Conservation (phyloP, 2,888 invertebrate species). For the Mechanitis messenoides region DNA sequence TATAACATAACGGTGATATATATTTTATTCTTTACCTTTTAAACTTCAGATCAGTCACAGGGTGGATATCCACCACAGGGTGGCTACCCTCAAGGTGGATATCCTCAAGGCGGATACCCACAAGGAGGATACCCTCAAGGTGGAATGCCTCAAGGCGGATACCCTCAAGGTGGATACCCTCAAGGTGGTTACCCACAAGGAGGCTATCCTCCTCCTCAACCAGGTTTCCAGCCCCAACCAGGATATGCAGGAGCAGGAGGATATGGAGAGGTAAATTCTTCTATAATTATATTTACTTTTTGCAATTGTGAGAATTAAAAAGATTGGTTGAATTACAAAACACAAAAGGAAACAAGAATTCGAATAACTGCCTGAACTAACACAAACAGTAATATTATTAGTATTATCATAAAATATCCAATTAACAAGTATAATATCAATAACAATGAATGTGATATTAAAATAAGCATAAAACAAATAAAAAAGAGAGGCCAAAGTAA, state of each 20-base stretch:
- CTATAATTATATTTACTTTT: too few relatives aligned
- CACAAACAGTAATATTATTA: too few relatives aligned
- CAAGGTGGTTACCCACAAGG: conserved; percentile 31
- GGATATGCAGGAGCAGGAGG: conserved; percentile 47
- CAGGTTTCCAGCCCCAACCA: conserved; percentile 43
- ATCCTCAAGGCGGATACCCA: conserved; percentile 36
- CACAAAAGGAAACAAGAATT: too few relatives aligned
- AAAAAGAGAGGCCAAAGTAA: too few relatives aligned
- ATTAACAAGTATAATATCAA: too few relatives aligned
- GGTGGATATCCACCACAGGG: conserved; percentile 56
- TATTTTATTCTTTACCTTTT: not conserved
- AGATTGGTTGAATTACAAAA: too few relatives aligned
- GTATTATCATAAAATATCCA: too few relatives aligned
- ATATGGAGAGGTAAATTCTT: conserved; percentile 53
- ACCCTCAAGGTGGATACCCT: conserved; percentile 37
- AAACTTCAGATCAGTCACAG: conserved; percentile 37
- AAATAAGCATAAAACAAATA: too few relatives aligned
- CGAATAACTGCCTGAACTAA: too few relatives aligned
- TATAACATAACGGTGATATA: too few relatives aligned
- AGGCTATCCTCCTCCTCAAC: conserved; percentile 40
- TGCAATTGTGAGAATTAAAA: too few relatives aligned
- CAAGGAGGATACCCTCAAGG: conserved; percentile 34
- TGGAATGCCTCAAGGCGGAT: conserved; percentile 43
- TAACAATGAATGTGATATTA: too few relatives aligned
- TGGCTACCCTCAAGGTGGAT: conserved; percentile 45